Conservation (phyloP, 2,113 vertebrate species). For the Chlorodrepanis virens region DNA sequence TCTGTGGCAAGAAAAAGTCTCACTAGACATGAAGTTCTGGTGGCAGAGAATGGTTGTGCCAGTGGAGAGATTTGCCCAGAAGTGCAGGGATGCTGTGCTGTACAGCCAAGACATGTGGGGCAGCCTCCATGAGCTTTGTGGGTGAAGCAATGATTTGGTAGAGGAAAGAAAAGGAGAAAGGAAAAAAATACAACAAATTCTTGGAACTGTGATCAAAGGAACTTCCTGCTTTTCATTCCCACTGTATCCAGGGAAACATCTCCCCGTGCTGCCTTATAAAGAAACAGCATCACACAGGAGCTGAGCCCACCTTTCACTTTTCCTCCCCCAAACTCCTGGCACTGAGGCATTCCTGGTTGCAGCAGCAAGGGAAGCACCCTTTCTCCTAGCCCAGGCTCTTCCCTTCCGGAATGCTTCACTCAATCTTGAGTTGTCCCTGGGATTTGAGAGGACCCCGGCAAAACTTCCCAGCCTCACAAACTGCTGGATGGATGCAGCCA, state of each 20-base stretch:
- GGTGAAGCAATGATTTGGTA: not conserved
- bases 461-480: not conserved
- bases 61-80: not conserved
- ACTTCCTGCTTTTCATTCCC: not conserved
- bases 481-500: not conserved
- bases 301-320: not conserved
- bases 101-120: not conserved
- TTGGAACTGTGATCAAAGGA: not conserved
- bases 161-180: not conserved
- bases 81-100: not conserved
- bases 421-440: not conserved
- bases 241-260: conserved; percentile 45
- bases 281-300: not conserved
- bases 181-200: not conserved
- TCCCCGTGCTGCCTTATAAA: not conserved
- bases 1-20: not conserved
- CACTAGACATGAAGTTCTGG: no score
- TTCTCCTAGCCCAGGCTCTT: not conserved
- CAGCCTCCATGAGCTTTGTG: not conserved
- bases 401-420: not conserved
- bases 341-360: not conserved
- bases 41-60: not conserved
- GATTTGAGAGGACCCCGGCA: not conserved
- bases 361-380: not conserved
- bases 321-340: not conserved